A percentile compares a stretch with the other conserved stretches of the same genome.
These are phyloP conservation scores for Drosophila pseudotalamancana DNA, from an alignment of 2,888 invertebrate genomes.

Conservation along the genomic window DNA sequence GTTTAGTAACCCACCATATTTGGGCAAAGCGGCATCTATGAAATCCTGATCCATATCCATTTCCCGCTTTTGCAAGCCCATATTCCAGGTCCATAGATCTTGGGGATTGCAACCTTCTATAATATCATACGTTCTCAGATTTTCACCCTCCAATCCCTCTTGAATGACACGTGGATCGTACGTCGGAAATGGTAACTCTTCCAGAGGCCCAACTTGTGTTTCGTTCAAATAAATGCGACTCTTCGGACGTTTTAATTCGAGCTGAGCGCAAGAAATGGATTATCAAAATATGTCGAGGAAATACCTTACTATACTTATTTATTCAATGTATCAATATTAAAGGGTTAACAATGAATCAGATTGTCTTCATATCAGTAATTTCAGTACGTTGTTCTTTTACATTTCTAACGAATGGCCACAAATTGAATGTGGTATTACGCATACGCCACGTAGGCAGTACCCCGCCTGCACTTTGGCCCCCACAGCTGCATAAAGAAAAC, in stretches of 20 bases:
- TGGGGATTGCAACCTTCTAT: conserved; percentile 65
- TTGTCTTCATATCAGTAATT: background rate
- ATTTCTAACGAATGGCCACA: conserved; percentile 7
- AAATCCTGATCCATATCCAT: conserved; percentile 70
- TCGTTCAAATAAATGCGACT: conserved; percentile 82
- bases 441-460: conserved; percentile 36
- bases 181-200: conserved; percentile 70
- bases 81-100: conserved; percentile 81
- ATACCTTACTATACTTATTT: no score
- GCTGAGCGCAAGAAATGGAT: conserved; percentile 50
- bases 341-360: background rate
- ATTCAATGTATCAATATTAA: background rate
- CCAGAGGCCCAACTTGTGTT: conserved; percentile 62
- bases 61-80: conserved; percentile 68
- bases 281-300: background rate
- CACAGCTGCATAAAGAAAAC: conserved; percentile 24
- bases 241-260: conserved; percentile 80
- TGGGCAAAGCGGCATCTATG: conserved; percentile 58
- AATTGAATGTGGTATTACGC: conserved; percentile 38
- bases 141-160: conserved; percentile 72
- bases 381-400: background rate
- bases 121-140: conserved; percentile 66
- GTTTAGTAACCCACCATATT: conserved; percentile 66
- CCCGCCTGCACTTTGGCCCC: background rate
- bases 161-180: conserved; percentile 83